Conservation (phyloP, 2,888 invertebrate genomes). For the Acleris cristana region DNA sequence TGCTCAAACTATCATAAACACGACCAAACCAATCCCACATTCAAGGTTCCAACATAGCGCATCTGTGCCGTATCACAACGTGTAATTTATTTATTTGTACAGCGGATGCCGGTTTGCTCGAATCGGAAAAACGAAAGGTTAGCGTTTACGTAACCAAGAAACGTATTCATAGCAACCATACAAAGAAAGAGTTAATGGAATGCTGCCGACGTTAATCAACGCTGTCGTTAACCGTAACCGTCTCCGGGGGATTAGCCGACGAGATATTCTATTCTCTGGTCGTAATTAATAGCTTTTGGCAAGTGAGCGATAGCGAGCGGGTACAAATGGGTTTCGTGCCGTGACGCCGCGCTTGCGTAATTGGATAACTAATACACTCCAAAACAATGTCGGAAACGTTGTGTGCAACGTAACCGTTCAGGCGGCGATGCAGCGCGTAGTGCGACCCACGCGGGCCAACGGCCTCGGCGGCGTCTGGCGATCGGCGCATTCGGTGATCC, state of each 20-base stretch:
- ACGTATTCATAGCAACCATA: conserved; percentile 49
- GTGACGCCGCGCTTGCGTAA: conserved; percentile 69
- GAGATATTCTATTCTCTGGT: conserved; percentile 79
- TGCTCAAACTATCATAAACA: conserved; percentile 53
- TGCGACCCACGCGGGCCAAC: conserved; percentile 73
- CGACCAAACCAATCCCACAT: conserved; percentile 51
- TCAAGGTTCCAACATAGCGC: conserved; percentile 59
- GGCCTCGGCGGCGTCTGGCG: conserved; percentile 61
- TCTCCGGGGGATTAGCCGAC: conserved; percentile 78
- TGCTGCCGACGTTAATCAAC: conserved; percentile 78
- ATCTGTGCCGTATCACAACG: conserved; percentile 63
- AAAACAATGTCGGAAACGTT: conserved; percentile 63
- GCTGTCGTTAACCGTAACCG: conserved; percentile 79
- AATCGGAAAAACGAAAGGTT: conserved; percentile 68
- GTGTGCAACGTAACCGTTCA: conserved; percentile 51
- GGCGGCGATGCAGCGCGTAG: conserved; percentile 61
- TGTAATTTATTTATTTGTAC: conserved; percentile 70
- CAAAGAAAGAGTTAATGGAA: conserved; percentile 75
- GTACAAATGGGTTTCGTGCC: conserved; percentile 71
- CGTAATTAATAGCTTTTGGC: conserved; percentile 83
- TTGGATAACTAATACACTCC: conserved; percentile 70
- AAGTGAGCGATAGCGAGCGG: conserved; percentile 70
- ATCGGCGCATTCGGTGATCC: conserved; percentile 49
- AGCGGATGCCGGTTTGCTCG: conserved; percentile 69
- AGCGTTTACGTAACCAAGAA: conserved; percentile 62